Evolutionary conservation across 2,888 invertebrate genomes (phyloP).

Genomic region (Platycnemis pennipes): DNA sequence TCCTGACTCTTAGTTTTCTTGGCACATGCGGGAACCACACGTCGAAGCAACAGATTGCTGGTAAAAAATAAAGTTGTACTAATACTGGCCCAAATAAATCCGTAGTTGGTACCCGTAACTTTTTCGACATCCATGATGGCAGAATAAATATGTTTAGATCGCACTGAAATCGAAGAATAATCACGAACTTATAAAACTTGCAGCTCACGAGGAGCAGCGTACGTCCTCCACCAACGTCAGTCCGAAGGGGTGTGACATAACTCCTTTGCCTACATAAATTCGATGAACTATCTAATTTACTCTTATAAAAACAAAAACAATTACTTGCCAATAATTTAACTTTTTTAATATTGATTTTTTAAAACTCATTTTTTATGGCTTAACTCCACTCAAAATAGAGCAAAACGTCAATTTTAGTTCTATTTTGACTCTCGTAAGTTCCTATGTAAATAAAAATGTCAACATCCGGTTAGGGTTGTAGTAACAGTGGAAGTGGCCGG

Average conservation of each 20-base stretch:
- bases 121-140: slow-evolving; percentile 53
- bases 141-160: background rate
- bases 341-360: too few relatives aligned
- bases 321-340: too few relatives aligned
- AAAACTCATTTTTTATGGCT: too few relatives aligned
- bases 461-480: too few relatives aligned
- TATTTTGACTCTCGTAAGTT: background rate
- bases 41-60: slow-evolving; percentile 72
- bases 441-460: background rate
- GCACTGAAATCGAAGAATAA: background rate
- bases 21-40: slow-evolving; percentile 72
- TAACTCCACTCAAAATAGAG: too few relatives aligned
- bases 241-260: slow-evolving; percentile 48
- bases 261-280: background rate
- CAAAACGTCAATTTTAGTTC: too few relatives aligned
- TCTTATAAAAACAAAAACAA: background rate
- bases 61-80: slow-evolving; percentile 59
- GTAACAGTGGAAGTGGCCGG: too few relatives aligned
- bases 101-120: slow-evolving; percentile 59
- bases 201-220: background rate
- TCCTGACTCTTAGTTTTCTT: slow-evolving; percentile 73
- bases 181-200: background rate
- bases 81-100: slow-evolving; percentile 37
- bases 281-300: too few relatives aligned
- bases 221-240: background rate